Conservation (phyloP, 2,888 invertebrate species). For the Notocelia uddmanniana region DNA sequence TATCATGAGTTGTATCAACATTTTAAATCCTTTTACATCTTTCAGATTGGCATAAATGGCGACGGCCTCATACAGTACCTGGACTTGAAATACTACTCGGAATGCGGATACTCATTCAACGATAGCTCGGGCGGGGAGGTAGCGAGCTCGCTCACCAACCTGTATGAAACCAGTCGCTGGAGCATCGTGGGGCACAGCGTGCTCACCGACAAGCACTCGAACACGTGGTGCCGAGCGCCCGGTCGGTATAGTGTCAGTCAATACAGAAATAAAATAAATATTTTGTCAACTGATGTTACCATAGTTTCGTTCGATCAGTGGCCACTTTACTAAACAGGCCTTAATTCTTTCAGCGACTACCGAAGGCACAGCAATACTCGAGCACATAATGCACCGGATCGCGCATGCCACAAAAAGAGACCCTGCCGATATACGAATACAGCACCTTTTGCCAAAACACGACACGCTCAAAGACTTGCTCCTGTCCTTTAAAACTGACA, state of each 20-base stretch:
- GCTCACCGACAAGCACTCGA: conserved; percentile 88
- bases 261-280: no score
- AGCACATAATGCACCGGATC: conserved; percentile 89
- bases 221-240: conserved; percentile 90
- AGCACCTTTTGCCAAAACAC: conserved; percentile 77
- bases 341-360: conserved; percentile 73
- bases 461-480: conserved; percentile 78
- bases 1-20: not conserved
- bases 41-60: conserved; percentile 84
- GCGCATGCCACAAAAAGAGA: conserved; percentile 84
- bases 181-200: conserved; percentile 79
- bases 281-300: no score
- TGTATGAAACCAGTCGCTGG: conserved; percentile 85
- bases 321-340: not conserved
- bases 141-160: conserved; percentile 63
- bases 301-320: no score
- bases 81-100: conserved; percentile 72
- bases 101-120: conserved; percentile 73
- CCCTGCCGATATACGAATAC: conserved; percentile 84
- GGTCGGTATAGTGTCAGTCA: conserved; percentile 70
- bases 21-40: not conserved
- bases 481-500: conserved; percentile 83
- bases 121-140: conserved; percentile 63
- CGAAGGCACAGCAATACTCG: conserved; percentile 85
- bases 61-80: conserved; percentile 86